Percentiles rank a stretch among this genome's conserved stretches.
These are phyloP conservation scores for Tapirus indicus DNA, from an alignment of 2,797 vertebrate genomes.

Conservation along the genomic window DNA sequence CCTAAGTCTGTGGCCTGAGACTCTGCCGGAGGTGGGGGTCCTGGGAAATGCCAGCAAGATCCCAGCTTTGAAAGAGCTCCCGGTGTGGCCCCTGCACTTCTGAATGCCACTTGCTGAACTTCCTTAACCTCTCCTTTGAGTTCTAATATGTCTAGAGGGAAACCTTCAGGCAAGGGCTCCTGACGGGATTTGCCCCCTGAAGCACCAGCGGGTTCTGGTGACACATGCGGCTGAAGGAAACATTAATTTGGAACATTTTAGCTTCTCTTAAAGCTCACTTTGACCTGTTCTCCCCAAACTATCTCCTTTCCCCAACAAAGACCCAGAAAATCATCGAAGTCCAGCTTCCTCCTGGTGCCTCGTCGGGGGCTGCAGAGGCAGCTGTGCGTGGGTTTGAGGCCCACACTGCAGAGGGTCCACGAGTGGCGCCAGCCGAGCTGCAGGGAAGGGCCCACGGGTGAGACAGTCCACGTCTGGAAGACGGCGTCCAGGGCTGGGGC, in stretches of 20 bases:
- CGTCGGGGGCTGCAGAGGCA: background rate
- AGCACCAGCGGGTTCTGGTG: background rate
- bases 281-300: background rate
- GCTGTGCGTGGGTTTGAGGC: background rate
- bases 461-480: background rate
- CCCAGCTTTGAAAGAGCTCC: background rate
- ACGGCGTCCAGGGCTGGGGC: background rate
- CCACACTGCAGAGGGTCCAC: rapidly evolving
- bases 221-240: background rate
- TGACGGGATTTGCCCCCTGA: background rate
- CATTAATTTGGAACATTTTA: background rate
- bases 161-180: background rate
- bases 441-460: rapidly evolving
- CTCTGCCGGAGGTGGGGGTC: no score
- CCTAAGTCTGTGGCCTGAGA: background rate
- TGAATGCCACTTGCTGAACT: background rate
- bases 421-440: background rate
- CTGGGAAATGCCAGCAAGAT: background rate
- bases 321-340: background rate
- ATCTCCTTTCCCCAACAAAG: background rate
- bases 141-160: background rate
- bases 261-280: background rate
- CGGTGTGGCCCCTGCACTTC: no score
- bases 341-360: background rate
- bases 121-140: background rate